Conservation (phyloP, 2,113 vertebrate genomes). For the Takifugu flavidus region DNA sequence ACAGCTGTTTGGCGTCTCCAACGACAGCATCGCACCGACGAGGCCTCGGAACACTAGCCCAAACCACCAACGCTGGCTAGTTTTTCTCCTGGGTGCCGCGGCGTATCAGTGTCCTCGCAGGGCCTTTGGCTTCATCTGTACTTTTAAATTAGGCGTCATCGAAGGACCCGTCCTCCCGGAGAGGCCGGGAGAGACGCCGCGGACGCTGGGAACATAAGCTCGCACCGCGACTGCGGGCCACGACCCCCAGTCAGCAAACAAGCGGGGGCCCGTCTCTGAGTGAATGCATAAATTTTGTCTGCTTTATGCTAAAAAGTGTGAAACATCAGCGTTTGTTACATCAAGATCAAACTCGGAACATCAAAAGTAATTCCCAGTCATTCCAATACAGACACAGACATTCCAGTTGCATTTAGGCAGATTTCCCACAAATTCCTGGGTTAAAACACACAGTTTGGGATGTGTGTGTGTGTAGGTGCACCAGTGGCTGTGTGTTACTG, state of each 20-base stretch:
- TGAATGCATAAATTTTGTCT: not conserved
- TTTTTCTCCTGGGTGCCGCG: slow-evolving; percentile 47
- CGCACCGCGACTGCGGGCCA: slow-evolving; percentile 25
- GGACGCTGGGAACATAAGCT: slow-evolving; percentile 53
- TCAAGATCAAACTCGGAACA: too few species aligned
- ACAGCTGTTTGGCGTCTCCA: slow-evolving; percentile 41
- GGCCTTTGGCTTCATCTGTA: slow-evolving; percentile 65
- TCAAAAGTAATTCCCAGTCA: too few species aligned
- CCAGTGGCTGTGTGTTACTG: slow-evolving; percentile 17
- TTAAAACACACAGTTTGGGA: not conserved
- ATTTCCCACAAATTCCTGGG: not conserved
- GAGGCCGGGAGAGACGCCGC: slow-evolving; percentile 36
- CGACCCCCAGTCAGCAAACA: slow-evolving; percentile 1
- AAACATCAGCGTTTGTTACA: too few species aligned
- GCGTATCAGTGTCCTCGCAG: slow-evolving; percentile 54
- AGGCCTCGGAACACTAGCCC: slow-evolving; percentile 26
- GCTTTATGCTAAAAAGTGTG: not conserved
- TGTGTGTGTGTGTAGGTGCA: not conserved
- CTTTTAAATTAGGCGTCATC: slow-evolving; percentile 48
- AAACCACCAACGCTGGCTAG: slow-evolving; percentile 34
- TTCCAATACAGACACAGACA: too few species aligned
- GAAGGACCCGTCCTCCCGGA: slow-evolving; percentile 25
- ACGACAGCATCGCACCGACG: slow-evolving; percentile 15
- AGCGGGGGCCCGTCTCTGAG: not conserved
- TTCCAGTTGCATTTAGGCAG: slow-evolving; percentile 20